Conservation (phyloP, 2,113 vertebrate species). For the Camarhynchus parvulus region DNA sequence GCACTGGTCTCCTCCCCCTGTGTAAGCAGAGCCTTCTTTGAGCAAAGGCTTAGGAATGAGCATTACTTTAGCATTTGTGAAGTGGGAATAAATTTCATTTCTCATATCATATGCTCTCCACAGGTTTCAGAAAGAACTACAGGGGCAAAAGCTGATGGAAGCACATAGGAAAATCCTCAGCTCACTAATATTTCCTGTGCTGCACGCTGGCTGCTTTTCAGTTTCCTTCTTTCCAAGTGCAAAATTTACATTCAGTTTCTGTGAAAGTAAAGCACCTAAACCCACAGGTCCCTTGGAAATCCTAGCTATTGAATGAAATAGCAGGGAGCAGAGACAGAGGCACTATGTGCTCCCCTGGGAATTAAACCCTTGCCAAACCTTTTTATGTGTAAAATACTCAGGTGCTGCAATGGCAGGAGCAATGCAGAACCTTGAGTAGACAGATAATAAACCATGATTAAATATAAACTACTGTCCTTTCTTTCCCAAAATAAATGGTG, state of each 20-base stretch:
- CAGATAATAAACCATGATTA: slow-evolving; percentile 24
- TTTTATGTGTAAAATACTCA: not conserved
- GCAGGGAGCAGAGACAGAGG: not conserved
- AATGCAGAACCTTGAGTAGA: not conserved
- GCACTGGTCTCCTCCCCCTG: not conserved
- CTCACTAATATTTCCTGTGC: not conserved
- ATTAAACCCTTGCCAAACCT: not conserved
- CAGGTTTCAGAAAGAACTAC: not conserved
- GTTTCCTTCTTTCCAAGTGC: not conserved
- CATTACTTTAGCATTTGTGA: not conserved
- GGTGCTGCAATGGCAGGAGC: not conserved
- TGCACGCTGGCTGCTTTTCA: not conserved
- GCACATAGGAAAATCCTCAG: not conserved
- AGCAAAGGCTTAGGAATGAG: not conserved
- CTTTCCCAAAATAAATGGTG: not conserved
- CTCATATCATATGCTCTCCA: not conserved
- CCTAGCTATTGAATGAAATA: not conserved
- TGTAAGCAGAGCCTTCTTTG: not conserved
- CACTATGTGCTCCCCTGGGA: not conserved
- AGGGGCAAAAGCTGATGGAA: not conserved
- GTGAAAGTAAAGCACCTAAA: not conserved
- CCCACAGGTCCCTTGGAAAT: not conserved
- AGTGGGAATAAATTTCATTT: not conserved
- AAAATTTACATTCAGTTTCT: not conserved
- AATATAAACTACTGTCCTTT: not conserved